Conservation (phyloP, 2,113 vertebrate species). For the Arizona elegans region DNA sequence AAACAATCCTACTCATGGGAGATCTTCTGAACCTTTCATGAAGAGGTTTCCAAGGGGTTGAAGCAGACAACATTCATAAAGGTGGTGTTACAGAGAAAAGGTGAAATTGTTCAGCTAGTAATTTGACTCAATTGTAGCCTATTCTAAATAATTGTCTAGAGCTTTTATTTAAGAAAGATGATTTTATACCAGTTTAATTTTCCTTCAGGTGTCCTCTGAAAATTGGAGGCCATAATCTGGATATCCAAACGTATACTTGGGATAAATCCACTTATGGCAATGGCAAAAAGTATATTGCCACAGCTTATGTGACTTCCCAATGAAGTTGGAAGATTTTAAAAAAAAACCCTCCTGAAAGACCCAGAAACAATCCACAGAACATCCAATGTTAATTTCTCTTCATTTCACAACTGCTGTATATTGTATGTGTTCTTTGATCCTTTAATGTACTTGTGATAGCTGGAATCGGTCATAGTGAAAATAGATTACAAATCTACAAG, state of each 20-base stretch:
- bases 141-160: neutral
- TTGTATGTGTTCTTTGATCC: neutral
- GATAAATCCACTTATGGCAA: constrained; percentile 78
- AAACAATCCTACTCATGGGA: neutral
- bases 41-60: neutral
- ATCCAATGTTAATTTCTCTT: too few relatives aligned
- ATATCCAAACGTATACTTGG: constrained; percentile 89
- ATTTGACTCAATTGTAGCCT: neutral
- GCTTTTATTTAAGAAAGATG: neutral
- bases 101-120: neutral
- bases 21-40: neutral
- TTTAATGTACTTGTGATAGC: neutral
- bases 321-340: constrained; percentile 12
- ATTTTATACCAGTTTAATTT: neutral
- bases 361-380: neutral
- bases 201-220: constrained; percentile 81
- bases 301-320: constrained; percentile 77
- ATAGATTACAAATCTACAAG: neutral
- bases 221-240: constrained; percentile 77
- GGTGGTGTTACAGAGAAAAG: neutral
- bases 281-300: constrained; percentile 84
- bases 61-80: neutral
- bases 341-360: neutral
- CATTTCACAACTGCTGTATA: neutral
- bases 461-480: neutral